A percentile compares a stretch with the other conserved stretches of the same genome.
phyloP scores from a whole-genome alignment of 2,888 invertebrate species.

The Gerris lacustris region DNA sequence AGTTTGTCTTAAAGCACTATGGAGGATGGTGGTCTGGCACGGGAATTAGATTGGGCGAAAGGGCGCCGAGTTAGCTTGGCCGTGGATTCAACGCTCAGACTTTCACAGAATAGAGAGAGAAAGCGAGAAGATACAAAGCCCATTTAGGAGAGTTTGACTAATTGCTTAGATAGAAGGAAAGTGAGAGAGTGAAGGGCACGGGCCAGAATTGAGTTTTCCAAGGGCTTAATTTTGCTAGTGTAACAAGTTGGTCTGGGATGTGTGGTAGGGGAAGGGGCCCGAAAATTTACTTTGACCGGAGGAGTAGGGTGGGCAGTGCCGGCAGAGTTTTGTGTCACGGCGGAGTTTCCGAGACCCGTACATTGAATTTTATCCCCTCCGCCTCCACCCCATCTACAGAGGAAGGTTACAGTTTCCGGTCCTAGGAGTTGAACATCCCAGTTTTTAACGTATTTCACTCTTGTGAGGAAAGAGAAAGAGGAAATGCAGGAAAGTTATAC shows the following conservation, averaged over 20 bases:
- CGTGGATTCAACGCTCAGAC: neutral
- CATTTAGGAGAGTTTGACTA: conserved; percentile 1
- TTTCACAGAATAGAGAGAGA: neutral
- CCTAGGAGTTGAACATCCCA: no score
- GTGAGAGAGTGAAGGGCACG: neutral
- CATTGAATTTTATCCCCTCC: neutral
- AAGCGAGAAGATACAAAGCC: neutral
- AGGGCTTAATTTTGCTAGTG: conserved; percentile 5
- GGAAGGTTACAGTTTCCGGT: no score
- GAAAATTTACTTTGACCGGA: neutral
- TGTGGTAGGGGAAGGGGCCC: neutral
- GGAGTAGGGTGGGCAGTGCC: neutral
- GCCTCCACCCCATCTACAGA: no score
- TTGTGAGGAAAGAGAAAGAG: no score
- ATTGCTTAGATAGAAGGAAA: neutral
- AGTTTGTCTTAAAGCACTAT: neutral
- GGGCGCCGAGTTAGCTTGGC: neutral
- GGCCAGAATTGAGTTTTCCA: neutral
- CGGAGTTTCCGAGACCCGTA: neutral
- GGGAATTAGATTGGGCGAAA: neutral
- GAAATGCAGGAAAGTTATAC: no score
- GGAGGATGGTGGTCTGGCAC: neutral
- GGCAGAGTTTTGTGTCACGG: neutral
- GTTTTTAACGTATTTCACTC: no score
- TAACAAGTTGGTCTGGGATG: neutral